phyloP scores from a whole-genome alignment of 2,888 invertebrate genomes.

The Pherbina coryleti region DNA sequence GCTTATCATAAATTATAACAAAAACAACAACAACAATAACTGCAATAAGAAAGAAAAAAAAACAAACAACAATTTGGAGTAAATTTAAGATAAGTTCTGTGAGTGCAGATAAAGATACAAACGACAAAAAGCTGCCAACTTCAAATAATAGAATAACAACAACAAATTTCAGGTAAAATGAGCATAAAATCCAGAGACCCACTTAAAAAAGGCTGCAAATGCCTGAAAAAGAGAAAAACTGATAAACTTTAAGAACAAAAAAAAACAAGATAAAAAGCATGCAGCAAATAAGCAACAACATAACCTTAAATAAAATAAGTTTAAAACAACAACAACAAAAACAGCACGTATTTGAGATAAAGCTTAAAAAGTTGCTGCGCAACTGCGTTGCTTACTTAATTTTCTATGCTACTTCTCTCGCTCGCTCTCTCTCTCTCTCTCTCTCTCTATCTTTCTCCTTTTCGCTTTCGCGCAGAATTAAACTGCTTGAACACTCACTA shows the following conservation, averaged over 20 bases:
- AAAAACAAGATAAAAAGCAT: background rate
- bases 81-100: background rate
- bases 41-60: background rate
- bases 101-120: background rate
- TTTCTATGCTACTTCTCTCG: background rate
- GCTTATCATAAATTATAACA: conserved; percentile 5
- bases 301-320: background rate
- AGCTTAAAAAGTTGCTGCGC: conserved; percentile 12
- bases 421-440: background rate
- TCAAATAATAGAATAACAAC: background rate
- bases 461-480: background rate
- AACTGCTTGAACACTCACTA: background rate
- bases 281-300: background rate
- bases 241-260: background rate
- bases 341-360: conserved; percentile 7
- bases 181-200: background rate
- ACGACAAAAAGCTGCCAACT: background rate
- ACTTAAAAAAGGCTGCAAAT: background rate
- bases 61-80: background rate
- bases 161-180: background rate
- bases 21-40: background rate
- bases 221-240: background rate
- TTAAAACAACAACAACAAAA: too few species aligned
- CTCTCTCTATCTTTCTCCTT: background rate
- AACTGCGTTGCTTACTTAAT: background rate